Percentiles rank a stretch among this genome's conserved stretches.
phyloP scores from a whole-genome alignment of 2,888 invertebrate species.

The Gastrophysa polygoni region DNA sequence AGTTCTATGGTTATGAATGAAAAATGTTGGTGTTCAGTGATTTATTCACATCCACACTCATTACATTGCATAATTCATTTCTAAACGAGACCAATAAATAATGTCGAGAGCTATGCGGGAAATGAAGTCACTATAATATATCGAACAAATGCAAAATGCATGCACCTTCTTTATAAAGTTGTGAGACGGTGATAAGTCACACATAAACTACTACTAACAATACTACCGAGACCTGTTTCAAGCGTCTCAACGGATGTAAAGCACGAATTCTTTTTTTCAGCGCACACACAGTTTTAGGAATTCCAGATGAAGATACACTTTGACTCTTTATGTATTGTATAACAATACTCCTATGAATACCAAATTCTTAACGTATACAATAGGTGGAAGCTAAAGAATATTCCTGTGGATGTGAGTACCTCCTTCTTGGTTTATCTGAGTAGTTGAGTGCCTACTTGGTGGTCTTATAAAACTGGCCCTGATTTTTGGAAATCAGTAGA shows the following conservation, averaged over 20 bases:
- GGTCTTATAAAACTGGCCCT: no score
- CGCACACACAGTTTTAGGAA: constrained; percentile 43
- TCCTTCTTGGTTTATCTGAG: constrained; percentile 9
- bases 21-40: not conserved
- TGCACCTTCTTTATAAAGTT: constrained; percentile 40
- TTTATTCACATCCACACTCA: not conserved
- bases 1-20: no score
- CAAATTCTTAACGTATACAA: constrained; percentile 40
- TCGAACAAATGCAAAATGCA: constrained; percentile 33
- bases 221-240: constrained; percentile 37
- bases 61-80: constrained; percentile 4
- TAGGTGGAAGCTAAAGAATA: constrained; percentile 12
- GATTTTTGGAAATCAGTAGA: no score
- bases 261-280: constrained; percentile 47
- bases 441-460: not conserved
- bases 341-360: constrained; percentile 50
- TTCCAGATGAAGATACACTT: constrained; percentile 55
- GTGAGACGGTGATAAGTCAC: constrained; percentile 40
- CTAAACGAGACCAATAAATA: constrained; percentile 5
- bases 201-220: constrained; percentile 42
- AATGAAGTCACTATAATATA: constrained; percentile 32
- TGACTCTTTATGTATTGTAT: constrained; percentile 48
- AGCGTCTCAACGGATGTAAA: constrained; percentile 48
- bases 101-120: constrained; percentile 13
- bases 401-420: constrained; percentile 9